Conservation (phyloP, 2,113 vertebrate species). For the Gallinago jamesoni region DNA sequence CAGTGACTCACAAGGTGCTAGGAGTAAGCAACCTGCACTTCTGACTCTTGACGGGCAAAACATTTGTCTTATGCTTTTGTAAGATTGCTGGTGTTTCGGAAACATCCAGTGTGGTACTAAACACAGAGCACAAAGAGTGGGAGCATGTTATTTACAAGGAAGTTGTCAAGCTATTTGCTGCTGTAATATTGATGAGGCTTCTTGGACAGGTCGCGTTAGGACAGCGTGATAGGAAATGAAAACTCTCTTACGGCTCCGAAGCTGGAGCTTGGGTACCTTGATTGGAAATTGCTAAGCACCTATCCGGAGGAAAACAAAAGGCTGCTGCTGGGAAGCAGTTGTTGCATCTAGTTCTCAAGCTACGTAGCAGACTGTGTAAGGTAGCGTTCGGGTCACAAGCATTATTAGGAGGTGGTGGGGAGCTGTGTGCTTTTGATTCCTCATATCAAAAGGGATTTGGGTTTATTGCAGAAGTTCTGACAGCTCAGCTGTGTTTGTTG, state of each 20-base stretch:
- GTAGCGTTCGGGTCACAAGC: background rate
- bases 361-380: background rate
- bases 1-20: background rate
- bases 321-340: background rate
- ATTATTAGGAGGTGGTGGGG: background rate
- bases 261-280: background rate
- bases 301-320: background rate
- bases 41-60: background rate
- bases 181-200: background rate
- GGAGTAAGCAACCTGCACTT: background rate
- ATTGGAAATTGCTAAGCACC: background rate
- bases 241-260: background rate
- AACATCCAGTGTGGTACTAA: background rate
- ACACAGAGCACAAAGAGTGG: background rate
- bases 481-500: background rate
- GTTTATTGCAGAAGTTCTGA: conserved; percentile 47
- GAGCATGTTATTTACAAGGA: background rate
- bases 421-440: conserved; percentile 28
- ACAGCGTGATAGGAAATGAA: background rate
- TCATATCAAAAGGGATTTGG: conserved; percentile 57
- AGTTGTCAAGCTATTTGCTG: background rate
- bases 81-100: background rate
- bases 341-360: background rate
- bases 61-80: background rate
- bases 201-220: background rate